A percentile compares a stretch with the other conserved stretches of the same genome.
These are phyloP conservation scores for Mesorhabditis belari DNA, from an alignment of 2,888 invertebrate genomes.

Conservation along the genomic window DNA sequence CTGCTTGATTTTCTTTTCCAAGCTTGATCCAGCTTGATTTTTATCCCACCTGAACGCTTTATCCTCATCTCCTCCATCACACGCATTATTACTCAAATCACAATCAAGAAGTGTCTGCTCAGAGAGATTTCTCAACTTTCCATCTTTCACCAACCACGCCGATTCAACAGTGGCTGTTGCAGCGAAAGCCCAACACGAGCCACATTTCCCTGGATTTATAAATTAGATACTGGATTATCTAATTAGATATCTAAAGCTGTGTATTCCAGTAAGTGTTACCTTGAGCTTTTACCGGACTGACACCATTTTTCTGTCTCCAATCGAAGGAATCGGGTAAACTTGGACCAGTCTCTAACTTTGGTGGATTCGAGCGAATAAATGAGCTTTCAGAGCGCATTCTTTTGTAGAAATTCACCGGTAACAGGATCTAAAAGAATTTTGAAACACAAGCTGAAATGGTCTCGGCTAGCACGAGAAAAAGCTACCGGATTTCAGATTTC, in stretches of 20 bases:
- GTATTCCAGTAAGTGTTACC: constrained; percentile 9
- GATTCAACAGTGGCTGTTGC: constrained; percentile 51
- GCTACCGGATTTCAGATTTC: too few relatives aligned
- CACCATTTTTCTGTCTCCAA: constrained; percentile 47
- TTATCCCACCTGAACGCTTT: constrained; percentile 54
- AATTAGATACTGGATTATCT: background rate
- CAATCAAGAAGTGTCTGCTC: constrained; percentile 51
- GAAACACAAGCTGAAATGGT: background rate
- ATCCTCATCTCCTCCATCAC: constrained; percentile 57
- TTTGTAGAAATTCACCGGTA: constrained; percentile 37
- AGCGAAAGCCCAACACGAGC: constrained; percentile 52
- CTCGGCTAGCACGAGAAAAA: background rate
- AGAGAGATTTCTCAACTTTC: constrained; percentile 29
- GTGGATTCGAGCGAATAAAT: constrained; percentile 35
- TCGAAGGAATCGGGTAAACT: constrained; percentile 43
- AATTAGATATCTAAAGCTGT: background rate
- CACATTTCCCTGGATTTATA: constrained; percentile 42
- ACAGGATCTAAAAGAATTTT: constrained; percentile 21
- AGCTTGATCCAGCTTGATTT: constrained; percentile 16
- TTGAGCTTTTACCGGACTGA: constrained; percentile 51
- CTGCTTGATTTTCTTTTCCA: constrained; percentile 17
- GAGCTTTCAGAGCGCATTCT: constrained; percentile 31
- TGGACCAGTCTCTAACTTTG: constrained; percentile 10
- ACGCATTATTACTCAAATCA: constrained; percentile 55
- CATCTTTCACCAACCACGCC: constrained; percentile 43